Evolutionary conservation across 1,140 invertebrate species (phyloP).

Genomic region (Triops longicaudatus): DNA sequence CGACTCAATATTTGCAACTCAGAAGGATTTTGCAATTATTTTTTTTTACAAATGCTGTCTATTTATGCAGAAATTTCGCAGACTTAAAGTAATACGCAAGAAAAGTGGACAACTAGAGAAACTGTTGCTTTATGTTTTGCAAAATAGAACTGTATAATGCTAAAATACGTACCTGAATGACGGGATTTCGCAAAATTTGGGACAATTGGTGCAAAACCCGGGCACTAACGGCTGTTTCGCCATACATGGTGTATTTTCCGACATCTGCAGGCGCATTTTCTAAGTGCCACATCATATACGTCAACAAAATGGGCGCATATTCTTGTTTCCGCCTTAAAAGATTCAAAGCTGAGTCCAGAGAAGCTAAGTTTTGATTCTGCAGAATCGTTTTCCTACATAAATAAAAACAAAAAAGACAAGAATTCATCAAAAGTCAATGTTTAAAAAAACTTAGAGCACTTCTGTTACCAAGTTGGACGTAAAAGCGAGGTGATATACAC

Average conservation of each 20-base stretch:
- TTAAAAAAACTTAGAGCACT: not conserved
- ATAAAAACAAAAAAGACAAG: too few species aligned
- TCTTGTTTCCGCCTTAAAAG: not conserved
- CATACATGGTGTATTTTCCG: not conserved
- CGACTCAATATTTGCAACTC: too few species aligned
- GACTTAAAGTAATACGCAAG: too few species aligned
- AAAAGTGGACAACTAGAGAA: too few species aligned
- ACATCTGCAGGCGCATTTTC: not conserved
- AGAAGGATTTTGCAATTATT: too few species aligned
- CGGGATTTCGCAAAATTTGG: not conserved
- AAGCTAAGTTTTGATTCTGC: not conserved
- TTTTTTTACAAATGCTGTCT: too few species aligned
- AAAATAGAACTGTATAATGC: too few species aligned
- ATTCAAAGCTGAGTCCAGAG: not conserved
- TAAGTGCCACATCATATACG: not conserved
- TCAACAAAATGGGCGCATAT: not conserved
- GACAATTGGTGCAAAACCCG: not conserved
- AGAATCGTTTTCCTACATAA: not conserved
- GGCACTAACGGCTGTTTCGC: not conserved
- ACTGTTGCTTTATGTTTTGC: too few species aligned
- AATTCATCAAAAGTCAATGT: not conserved
- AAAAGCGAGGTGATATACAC: not conserved
- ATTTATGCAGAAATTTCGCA: too few species aligned
- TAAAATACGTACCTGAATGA: not conserved
- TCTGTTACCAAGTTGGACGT: not conserved